Percentiles rank a stretch among this genome's conserved stretches.
These are phyloP conservation scores for Drosophila truncata DNA, from an alignment of 1,140 invertebrate species.

Conservation along the genomic window DNA sequence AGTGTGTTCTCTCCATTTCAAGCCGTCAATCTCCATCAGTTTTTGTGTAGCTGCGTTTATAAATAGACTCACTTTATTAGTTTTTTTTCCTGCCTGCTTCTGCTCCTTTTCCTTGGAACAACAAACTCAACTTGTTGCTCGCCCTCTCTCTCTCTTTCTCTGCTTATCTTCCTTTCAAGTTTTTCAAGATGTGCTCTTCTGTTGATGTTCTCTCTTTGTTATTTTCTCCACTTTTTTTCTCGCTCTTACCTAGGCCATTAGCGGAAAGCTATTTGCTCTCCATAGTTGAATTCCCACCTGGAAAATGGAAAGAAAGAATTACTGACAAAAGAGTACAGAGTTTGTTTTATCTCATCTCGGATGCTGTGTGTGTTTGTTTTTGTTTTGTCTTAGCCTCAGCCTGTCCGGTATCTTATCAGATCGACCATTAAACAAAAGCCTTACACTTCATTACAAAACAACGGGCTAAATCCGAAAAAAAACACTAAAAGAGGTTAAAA, in stretches of 20 bases:
- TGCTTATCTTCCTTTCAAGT: constrained; percentile 4
- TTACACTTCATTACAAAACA: constrained; percentile 12
- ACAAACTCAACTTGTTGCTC: constrained; percentile 28
- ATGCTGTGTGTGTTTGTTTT: constrained; percentile 24
- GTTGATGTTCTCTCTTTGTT: neutral
- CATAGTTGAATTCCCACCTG: constrained; percentile 22
- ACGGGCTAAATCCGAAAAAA: neutral
- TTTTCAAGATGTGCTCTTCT: constrained; percentile 19
- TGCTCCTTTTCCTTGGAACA: constrained; percentile 17
- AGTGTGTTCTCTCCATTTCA: constrained; percentile 5
- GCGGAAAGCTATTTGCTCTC: constrained; percentile 43
- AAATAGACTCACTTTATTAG: constrained; percentile 39
- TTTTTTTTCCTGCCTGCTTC: constrained; percentile 20
- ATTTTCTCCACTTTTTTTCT: constrained; percentile 6
- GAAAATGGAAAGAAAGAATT: constrained; percentile 13
- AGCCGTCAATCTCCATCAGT: constrained; percentile 14
- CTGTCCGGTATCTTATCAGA: constrained; percentile 23
- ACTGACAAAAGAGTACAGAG: constrained; percentile 26
- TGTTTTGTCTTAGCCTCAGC: neutral
- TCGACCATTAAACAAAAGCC: constrained; percentile 12
- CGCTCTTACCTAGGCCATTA: constrained; percentile 33
- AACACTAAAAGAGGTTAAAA: neutral
- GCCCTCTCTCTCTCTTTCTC: too few relatives aligned
- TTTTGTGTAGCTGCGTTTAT: constrained; percentile 20
- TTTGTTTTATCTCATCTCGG: constrained; percentile 13